A percentile compares a stretch with the other conserved stretches of the same genome.
phyloP scores from a whole-genome alignment of 2,797 vertebrate species.

The Falco peregrinus region DNA sequence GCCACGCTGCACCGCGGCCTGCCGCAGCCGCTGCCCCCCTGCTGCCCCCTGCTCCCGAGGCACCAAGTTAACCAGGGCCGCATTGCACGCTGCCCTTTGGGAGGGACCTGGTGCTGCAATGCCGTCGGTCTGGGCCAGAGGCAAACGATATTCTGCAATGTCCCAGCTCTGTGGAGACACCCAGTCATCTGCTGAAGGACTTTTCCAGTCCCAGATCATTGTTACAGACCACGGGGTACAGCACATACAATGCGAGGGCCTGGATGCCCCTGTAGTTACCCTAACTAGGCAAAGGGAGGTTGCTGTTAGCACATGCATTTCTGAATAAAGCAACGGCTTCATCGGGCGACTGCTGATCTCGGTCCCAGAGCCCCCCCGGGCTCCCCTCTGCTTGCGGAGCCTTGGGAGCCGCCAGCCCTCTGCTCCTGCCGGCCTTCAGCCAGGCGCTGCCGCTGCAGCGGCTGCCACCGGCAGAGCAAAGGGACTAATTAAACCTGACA shows the following conservation, averaged over 20 bases:
- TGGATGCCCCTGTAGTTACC: background rate
- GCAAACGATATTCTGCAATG: rapidly evolving
- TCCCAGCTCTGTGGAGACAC: background rate
- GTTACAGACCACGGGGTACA: background rate
- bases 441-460: background rate
- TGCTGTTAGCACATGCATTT: background rate
- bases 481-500: conserved; percentile 37
- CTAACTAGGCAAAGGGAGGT: background rate
- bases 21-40: background rate
- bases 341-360: background rate
- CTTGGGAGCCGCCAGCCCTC: background rate
- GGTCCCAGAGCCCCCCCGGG: background rate
- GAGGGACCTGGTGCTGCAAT: background rate
- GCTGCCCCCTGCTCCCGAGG: background rate
- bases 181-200: background rate
- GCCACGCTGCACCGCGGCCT: rapidly evolving
- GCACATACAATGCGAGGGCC: background rate
- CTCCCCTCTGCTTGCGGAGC: background rate
- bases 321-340: background rate
- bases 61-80: rapidly evolving
- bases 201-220: background rate
- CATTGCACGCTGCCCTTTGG: rapidly evolving
- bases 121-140: background rate
- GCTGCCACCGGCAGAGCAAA: background rate
- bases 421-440: background rate